These are phyloP conservation scores for Drosophila ambigua DNA, from an alignment of 1,140 invertebrate species.

Conservation along the genomic window DNA sequence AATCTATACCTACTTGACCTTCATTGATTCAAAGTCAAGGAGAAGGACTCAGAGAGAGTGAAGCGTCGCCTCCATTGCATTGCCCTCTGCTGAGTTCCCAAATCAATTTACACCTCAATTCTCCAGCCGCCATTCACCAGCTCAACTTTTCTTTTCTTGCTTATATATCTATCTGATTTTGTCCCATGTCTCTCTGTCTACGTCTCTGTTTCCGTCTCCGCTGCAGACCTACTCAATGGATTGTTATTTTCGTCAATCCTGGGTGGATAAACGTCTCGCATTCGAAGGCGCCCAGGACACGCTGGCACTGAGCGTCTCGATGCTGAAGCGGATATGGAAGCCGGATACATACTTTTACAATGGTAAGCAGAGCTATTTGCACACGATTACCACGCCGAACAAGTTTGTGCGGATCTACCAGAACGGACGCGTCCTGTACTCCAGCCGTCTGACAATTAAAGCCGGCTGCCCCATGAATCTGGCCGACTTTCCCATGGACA, in stretches of 20 bases:
- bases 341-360: slow-evolving; percentile 96
- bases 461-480: slow-evolving; percentile 97
- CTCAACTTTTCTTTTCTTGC: neutral
- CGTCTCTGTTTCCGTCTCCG: slow-evolving; percentile 14
- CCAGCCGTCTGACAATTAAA: slow-evolving; percentile 93
- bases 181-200: neutral
- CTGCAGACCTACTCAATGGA: slow-evolving; percentile 95
- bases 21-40: too few species aligned
- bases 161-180: neutral
- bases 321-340: slow-evolving; percentile 93
- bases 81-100: neutral
- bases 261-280: slow-evolving; percentile 90
- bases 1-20: neutral
- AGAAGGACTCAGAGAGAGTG: too few species aligned
- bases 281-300: slow-evolving; percentile 87
- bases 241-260: slow-evolving; percentile 93
- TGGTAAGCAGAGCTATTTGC: slow-evolving; percentile 92
- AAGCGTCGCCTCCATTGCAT: neutral
- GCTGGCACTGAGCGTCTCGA: slow-evolving; percentile 90
- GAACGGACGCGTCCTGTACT: slow-evolving; percentile 94
- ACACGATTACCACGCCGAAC: slow-evolving; percentile 95
- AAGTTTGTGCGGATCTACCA: slow-evolving; percentile 93
- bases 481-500: slow-evolving; percentile 96
- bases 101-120: slow-evolving; percentile 15
- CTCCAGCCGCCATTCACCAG: neutral